phyloP scores from a whole-genome alignment of 2,797 vertebrate genomes.

The Sebastes oblongus region DNA sequence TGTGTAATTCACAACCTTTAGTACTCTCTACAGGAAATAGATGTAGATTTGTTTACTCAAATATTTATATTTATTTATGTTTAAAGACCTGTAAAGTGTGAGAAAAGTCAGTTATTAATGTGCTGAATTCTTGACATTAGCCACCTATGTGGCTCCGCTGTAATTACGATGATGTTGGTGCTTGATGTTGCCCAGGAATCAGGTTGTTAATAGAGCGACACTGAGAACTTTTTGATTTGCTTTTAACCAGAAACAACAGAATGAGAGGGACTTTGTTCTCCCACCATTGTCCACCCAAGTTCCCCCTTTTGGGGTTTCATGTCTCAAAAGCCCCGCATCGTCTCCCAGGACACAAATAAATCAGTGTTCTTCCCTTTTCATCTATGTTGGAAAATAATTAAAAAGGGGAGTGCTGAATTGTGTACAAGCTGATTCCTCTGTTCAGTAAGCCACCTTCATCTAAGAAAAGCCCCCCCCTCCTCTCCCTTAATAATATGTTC shows the following conservation, averaged over 20 bases:
- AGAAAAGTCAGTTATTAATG: slow-evolving; percentile 1
- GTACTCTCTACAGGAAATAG: background rate
- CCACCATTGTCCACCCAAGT: slow-evolving; percentile 63
- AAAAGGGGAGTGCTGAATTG: slow-evolving; percentile 78
- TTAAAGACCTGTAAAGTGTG: background rate
- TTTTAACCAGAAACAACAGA: slow-evolving; percentile 43
- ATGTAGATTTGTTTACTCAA: too few relatives aligned
- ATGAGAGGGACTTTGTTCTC: slow-evolving; percentile 58
- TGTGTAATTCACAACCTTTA: background rate
- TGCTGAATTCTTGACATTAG: slow-evolving; percentile 17
- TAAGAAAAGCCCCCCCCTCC: slow-evolving; percentile 57
- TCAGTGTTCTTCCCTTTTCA: slow-evolving; percentile 77
- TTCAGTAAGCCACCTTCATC: slow-evolving; percentile 82
- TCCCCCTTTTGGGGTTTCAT: slow-evolving; percentile 44
- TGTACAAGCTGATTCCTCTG: slow-evolving; percentile 82
- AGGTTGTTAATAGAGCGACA: slow-evolving; percentile 36
- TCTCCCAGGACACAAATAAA: slow-evolving; percentile 79
- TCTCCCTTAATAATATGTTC: slow-evolving; percentile 81
- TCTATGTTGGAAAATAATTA: slow-evolving; percentile 81
- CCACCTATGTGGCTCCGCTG: background rate
- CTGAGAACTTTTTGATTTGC: slow-evolving; percentile 44
- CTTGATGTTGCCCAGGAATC: slow-evolving; percentile 25
- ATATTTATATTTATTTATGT: background rate
- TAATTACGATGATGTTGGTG: background rate
- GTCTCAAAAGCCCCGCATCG: slow-evolving; percentile 56